phyloP scores from a whole-genome alignment of 2,888 invertebrate species.

The Acleris literana region DNA sequence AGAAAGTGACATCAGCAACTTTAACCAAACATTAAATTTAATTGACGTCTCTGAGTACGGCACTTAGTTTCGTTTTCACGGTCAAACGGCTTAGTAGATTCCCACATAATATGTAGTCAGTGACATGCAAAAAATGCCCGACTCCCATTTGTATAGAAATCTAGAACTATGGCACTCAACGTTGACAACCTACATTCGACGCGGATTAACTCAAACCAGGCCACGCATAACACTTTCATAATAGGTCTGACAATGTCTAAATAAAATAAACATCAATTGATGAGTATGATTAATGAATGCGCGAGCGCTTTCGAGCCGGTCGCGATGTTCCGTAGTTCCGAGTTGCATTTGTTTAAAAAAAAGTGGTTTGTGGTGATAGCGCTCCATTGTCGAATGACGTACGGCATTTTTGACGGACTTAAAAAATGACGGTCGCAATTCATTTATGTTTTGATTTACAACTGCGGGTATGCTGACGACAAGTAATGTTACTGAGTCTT shows the following conservation, averaged over 20 bases:
- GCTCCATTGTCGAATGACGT: constrained; percentile 3
- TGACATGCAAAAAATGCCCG: too few species aligned
- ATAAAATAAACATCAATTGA: constrained; percentile 23
- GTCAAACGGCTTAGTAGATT: too few species aligned
- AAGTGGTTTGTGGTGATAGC: background rate
- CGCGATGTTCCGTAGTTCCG: constrained; percentile 16
- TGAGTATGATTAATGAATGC: constrained; percentile 24
- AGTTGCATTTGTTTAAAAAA: constrained; percentile 27
- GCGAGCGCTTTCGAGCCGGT: constrained; percentile 19
- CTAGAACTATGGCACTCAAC: too few species aligned
- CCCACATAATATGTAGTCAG: background rate
- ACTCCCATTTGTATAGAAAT: too few species aligned
- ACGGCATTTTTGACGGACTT: background rate
- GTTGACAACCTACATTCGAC: constrained; percentile 1
- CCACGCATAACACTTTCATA: constrained; percentile 31
- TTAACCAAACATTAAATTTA: too few species aligned
- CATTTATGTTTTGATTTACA: too few species aligned
- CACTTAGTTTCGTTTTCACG: too few species aligned
- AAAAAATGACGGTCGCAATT: background rate
- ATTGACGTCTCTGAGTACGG: too few species aligned
- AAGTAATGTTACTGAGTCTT: too few species aligned
- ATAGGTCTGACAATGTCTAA: constrained; percentile 23
- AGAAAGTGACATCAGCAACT: too few species aligned
- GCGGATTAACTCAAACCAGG: constrained; percentile 23
- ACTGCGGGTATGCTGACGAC: too few species aligned